These are phyloP conservation scores for Adelphocoris suturalis DNA, from an alignment of 2,888 invertebrate species.

Conservation along the genomic window DNA sequence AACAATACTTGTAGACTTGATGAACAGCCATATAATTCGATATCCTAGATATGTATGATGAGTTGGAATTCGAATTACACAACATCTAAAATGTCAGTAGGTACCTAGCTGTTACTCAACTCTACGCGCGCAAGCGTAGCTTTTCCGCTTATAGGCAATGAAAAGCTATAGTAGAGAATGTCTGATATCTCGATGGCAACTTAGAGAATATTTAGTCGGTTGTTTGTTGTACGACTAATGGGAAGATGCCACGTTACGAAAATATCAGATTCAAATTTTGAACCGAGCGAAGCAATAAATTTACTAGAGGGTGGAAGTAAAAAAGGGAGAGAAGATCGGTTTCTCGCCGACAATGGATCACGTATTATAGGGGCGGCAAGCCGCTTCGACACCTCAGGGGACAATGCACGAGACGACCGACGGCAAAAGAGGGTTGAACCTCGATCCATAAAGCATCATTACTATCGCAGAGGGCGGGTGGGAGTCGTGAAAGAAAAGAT, in stretches of 20 bases:
- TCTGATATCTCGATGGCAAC: too few species aligned
- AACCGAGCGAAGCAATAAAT: neutral
- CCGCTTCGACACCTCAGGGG: constrained; percentile 54
- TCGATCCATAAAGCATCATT: constrained; percentile 58
- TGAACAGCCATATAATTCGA: too few species aligned
- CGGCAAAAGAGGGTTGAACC: constrained; percentile 42
- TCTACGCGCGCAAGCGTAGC: too few species aligned
- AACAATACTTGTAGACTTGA: too few species aligned
- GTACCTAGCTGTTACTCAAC: too few species aligned
- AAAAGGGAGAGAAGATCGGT: constrained; percentile 45
- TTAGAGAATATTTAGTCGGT: too few species aligned
- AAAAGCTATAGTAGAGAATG: too few species aligned
- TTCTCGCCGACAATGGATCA: constrained; percentile 19
- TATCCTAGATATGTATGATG: too few species aligned
- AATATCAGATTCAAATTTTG: neutral
- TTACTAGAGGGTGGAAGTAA: neutral
- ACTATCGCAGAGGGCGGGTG: constrained; percentile 43
- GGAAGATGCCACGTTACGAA: neutral
- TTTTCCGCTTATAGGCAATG: too few species aligned
- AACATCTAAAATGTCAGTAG: too few species aligned
- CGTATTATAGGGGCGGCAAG: constrained; percentile 33
- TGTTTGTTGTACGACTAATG: too few species aligned
- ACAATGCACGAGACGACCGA: constrained; percentile 24
- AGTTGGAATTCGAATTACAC: too few species aligned
- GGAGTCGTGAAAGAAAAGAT: constrained; percentile 21